Base-by-base conservation (phyloP, 2,888 invertebrate species). In the Apamea crenata region DNA sequence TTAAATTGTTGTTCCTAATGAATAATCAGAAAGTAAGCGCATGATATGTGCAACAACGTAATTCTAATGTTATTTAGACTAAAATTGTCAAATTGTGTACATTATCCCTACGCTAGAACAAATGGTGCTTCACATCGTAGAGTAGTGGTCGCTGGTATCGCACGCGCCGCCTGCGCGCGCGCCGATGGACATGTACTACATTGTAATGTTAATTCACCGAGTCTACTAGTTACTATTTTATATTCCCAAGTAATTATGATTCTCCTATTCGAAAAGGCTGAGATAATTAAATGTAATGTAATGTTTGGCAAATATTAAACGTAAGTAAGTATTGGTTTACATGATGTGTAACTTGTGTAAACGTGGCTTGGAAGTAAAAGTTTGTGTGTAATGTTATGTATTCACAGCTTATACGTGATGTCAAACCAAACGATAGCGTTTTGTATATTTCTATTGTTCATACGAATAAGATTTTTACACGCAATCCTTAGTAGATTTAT, bases 31-130 rank as follows among this genome's bases (percentile, higher is more conserved):
- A 94, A 93, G 92, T 95, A 94, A 94, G 94, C 92, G 92, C 94
- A 92, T 94, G 78, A 89, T 83, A 92, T 93, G 94, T 93, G 96
- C 95, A 93, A 91, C 93, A 94, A 93, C 91, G 92, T 96, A 95
- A 94, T 93, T 95, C 92, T 96, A 96, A 95, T 95, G 93, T 94
- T 93, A 93, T 91, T 94, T 95, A 96, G 95, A 95, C 90, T 96
- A 95, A 95, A 95, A 94, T 94, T 93, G 94, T 93, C 92, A 95
- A 96, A 95, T 94, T 92, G 94, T 97, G 97, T 97, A 97, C 96
- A 97, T 97, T 96, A 93, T 95, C 96, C 97, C 95, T 96, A 96
- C 96, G 96, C 97, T 96, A 96, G 96, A 97, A 96, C 96, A 96
- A 96, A 96, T 97, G 97, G 97, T 97, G 97, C 97, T 96, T 96